Base-by-base conservation (phyloP, 2,888 invertebrate genomes). In the Limnephilus auricula region DNA sequence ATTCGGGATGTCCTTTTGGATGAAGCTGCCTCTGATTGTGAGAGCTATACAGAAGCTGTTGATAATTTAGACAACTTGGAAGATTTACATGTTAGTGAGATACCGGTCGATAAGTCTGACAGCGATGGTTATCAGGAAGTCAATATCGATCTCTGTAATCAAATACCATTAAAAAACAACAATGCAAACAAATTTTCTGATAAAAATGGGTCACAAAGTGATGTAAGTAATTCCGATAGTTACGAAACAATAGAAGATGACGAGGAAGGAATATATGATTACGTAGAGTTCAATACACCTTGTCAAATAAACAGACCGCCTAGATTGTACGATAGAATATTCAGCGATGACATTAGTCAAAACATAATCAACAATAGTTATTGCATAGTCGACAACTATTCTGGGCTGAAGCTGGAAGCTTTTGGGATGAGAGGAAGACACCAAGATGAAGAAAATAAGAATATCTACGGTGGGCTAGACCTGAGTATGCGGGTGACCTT, bases 401-500 rank as follows among this genome's bases (percentile, higher is more conserved):
- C 90, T 18, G 92, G 92, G 10, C 15, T 86, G 18, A 93, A 92
- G 31, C 91, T 93, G 90, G 91, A 92, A 30, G 86, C 88, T 30
- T 30, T 91, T 50, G 90, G 84, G 31, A 79, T 84, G 37, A 86
- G 50, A 37, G 79, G 82, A 2, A 65, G 25, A n/a, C 89, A 31
- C 18, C 80, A 18, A 6, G 92, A 91, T 3, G 92, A 91, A 78
- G 90, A 50, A 25, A 37, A 30, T 40, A 79, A 82, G 45, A 65
- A 82, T 87, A n/a, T 79, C 83, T 92, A 92, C 80, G 78, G 83
- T 25, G 89, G 92, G 84, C 25, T 93, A 90, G 89, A 92, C 92
- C 45, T 91, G 90, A 92, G 91, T 79, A 93, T 93, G 92, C 91
- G 92, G 32, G 93, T 92, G 31, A 92, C 93, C 31, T 93, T 93